phyloP scores from a whole-genome alignment of 2,797 vertebrate genomes.

The Podarcis lilfordi region DNA sequence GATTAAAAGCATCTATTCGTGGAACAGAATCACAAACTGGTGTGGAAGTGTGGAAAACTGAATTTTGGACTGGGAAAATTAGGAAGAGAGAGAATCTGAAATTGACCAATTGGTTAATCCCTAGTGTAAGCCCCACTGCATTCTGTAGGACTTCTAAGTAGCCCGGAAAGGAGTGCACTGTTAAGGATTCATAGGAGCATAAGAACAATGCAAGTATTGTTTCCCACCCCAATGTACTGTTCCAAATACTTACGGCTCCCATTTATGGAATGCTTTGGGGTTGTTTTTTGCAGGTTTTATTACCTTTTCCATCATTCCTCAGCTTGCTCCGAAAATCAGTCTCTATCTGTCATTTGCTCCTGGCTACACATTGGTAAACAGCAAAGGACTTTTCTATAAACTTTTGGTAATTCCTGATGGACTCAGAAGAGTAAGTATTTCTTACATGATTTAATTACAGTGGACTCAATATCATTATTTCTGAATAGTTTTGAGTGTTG shows the following conservation, averaged over 20 bases:
- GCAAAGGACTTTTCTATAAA: conserved; percentile 60
- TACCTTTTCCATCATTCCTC: conserved; percentile 79
- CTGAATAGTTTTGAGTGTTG: background rate
- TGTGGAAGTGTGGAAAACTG: too few species aligned
- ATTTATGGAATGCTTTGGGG: too few species aligned
- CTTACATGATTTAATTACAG: background rate
- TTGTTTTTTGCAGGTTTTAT: conserved; percentile 67
- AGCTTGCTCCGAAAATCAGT: conserved; percentile 85
- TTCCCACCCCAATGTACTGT: background rate
- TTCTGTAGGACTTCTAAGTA: too few species aligned
- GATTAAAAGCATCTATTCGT: too few species aligned
- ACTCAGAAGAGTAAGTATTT: conserved; percentile 1
- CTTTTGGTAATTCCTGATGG: background rate
- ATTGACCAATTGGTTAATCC: too few species aligned
- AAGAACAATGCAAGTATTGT: background rate
- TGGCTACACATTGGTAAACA: conserved; percentile 77
- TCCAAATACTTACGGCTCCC: background rate
- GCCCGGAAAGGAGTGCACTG: too few species aligned
- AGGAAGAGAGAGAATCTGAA: too few species aligned
- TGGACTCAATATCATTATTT: background rate
- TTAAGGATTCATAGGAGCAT: too few species aligned
- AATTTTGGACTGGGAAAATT: too few species aligned
- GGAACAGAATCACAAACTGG: too few species aligned
- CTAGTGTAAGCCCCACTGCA: too few species aligned
- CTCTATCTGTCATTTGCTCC: conserved; percentile 86